These are phyloP conservation scores for Drosophila austrosaltans DNA, from an alignment of 2,888 invertebrate genomes.

Conservation along the genomic window DNA sequence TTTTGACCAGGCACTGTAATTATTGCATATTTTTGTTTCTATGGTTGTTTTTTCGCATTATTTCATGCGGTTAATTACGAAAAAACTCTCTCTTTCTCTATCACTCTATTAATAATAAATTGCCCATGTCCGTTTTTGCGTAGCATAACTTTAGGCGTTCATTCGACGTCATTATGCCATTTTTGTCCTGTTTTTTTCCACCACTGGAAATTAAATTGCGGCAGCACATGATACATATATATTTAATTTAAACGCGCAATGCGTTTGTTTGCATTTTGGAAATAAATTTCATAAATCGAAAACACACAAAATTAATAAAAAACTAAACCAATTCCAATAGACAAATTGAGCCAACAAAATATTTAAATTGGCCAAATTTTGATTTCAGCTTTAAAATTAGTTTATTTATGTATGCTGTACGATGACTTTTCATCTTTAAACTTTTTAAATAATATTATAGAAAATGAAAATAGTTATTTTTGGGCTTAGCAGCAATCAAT, in stretches of 20 bases:
- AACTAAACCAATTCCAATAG: background rate
- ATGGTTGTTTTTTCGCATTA: conserved; percentile 31
- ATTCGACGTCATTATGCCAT: conserved; percentile 29
- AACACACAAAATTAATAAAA: background rate
- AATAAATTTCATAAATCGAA: background rate
- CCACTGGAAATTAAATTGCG: conserved; percentile 45
- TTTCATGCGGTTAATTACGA: conserved; percentile 62
- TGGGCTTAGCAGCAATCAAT: background rate
- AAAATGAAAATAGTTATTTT: background rate
- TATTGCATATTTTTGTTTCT: conserved; percentile 31
- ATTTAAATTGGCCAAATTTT: background rate
- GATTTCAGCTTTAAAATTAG: background rate
- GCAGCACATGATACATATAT: conserved; percentile 20
- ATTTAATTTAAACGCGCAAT: conserved; percentile 6
- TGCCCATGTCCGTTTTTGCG: conserved; percentile 38
- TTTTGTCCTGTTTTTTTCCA: conserved; percentile 2
- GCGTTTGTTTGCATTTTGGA: conserved; percentile 5
- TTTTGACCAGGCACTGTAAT: conserved; percentile 39
- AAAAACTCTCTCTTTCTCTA: conserved; percentile 33
- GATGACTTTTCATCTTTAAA: background rate
- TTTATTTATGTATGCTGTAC: background rate
- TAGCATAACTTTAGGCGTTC: conserved; percentile 53
- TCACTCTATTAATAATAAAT: conserved; percentile 70
- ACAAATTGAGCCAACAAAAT: background rate
- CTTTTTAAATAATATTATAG: background rate